A percentile compares a stretch with the other conserved stretches of the same genome.
These are phyloP conservation scores for Bombus terrestris DNA, from an alignment of 1,140 invertebrate species.

Conservation along the genomic window DNA sequence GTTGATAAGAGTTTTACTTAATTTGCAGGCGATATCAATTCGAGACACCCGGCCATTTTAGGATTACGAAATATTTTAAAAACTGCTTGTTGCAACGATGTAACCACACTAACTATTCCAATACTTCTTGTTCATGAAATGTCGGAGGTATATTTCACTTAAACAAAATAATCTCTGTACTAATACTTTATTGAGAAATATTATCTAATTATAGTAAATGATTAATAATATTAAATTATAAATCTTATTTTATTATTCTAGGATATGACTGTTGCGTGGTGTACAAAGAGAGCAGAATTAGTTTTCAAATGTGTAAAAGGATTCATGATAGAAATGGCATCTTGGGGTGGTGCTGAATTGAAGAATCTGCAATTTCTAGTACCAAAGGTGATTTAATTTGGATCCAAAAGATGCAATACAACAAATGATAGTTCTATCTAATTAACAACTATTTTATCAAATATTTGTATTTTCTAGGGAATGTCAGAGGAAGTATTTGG, in stretches of 20 bases:
- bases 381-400: constrained; percentile 84
- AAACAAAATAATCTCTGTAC: neutral
- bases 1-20: neutral
- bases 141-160: constrained; percentile 88
- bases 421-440: neutral
- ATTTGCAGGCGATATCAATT: constrained; percentile 93
- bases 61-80: constrained; percentile 97
- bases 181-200: neutral
- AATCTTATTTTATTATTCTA: constrained; percentile 71
- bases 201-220: too few species aligned
- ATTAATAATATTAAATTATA: neutral
- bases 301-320: constrained; percentile 99
- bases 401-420: neutral
- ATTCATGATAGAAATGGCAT: constrained; percentile 99
- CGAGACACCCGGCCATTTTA: constrained; percentile 96
- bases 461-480: constrained; percentile 85
- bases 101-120: constrained; percentile 96
- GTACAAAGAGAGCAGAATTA: constrained; percentile 96
- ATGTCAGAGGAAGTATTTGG: constrained; percentile 94
- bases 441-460: neutral
- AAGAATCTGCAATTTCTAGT: constrained; percentile 94
- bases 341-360: constrained; percentile 94
- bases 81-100: constrained; percentile 95
- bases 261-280: constrained; percentile 99
- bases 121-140: constrained; percentile 96